These are phyloP conservation scores for Dryococelus australis DNA, from an alignment of 2,888 invertebrate species.

Conservation along the genomic window DNA sequence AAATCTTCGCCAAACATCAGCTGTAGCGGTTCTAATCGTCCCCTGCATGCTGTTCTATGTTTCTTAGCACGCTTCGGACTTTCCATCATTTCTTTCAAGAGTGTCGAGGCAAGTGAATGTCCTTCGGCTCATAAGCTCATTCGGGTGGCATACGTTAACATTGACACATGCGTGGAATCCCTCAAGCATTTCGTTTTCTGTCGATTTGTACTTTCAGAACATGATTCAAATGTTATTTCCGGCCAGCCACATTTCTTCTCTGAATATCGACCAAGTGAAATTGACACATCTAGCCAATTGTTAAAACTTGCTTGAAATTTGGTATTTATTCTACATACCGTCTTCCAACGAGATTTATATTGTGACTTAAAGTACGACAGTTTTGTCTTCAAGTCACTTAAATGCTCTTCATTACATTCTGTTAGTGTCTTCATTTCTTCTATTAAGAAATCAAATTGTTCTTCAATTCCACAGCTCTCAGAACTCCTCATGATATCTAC, in stretches of 20 bases:
- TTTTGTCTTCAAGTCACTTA: background rate
- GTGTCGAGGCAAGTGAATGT: too few relatives aligned
- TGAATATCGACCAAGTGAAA: background rate
- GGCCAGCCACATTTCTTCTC: background rate
- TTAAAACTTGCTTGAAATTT: background rate
- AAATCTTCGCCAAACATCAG: background rate
- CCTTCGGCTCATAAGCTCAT: background rate
- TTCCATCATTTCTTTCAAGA: too few relatives aligned
- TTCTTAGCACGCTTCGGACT: background rate
- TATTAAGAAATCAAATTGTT: background rate
- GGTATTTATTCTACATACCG: background rate
- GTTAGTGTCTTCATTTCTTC: background rate
- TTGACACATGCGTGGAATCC: background rate
- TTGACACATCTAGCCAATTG: background rate
- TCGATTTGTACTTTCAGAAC: background rate
- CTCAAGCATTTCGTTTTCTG: background rate
- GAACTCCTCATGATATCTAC: background rate
- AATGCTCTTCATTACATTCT: background rate
- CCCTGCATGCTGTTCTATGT: background rate
- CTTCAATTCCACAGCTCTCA: background rate
- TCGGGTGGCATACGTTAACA: background rate
- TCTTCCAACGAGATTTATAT: background rate
- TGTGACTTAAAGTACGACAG: background rate
- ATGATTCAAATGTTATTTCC: background rate
- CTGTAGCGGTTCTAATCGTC: background rate